Base-by-base conservation (phyloP, 64 coral and sea anemone genomes). In the Montipora cactus region DNA sequence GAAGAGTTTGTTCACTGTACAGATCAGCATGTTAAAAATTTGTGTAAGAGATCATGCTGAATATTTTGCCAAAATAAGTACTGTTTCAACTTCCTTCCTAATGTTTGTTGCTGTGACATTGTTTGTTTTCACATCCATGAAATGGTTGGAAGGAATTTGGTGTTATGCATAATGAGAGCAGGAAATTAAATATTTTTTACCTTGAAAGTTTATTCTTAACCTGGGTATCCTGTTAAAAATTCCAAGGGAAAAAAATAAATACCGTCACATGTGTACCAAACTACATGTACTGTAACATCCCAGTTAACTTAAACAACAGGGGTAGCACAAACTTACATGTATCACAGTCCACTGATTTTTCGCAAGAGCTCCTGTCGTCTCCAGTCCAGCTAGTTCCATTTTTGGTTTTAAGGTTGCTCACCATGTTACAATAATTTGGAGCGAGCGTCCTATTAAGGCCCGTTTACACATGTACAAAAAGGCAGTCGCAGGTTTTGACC, bases 1-100 rank as follows among this genome's bases (percentile, higher is more conserved):
- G 82, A 86, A 25, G 47, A 86, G 82, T 71, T 72, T 86, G 66
- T 71, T 44, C 46, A 72, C 82, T 86, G 82, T 86, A 86, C 82
- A 86, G 82, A 86, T 70, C 48, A 49, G 82, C 18, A 68, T 72
- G 66, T 20, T 86, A 72, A 67, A 47, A 37, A n/a, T 86, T 86
- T 50, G 66, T 86, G 18, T 21, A 72, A 84, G 46, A 86, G 66
- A 86, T 86, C 19, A 72, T 71, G 67, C 66, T 86, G 47, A 86
- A 72, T 86, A 86, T 86, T 86, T 86, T 86, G 82, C 59, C 71
- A 72, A 86, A 25, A 51, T 86, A 50, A 71, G 11, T 19, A 84
- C 28, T 13, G 70, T 84, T 67, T 59, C 59, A 19, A 71, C 16
- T 86, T 50, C 46, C 64, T 12, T 51, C 45, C 5, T 46, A 20